These are phyloP conservation scores for Pogoniulus pusillus DNA, from an alignment of 2,797 vertebrate genomes.

Conservation along the genomic window DNA sequence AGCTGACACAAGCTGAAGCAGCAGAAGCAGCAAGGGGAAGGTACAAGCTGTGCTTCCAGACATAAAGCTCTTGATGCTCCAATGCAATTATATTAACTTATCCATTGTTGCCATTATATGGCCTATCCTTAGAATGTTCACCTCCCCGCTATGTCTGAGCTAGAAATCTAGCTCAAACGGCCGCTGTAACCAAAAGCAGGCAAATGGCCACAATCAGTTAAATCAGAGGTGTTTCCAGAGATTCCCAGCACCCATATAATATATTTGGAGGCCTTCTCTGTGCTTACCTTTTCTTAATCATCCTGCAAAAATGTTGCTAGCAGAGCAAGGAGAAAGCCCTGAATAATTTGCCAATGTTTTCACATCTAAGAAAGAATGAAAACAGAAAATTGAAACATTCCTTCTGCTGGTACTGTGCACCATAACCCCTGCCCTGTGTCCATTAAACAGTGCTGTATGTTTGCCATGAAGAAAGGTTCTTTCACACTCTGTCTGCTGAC, in stretches of 20 bases:
- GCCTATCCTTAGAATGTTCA: too few relatives aligned
- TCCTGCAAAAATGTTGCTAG: not conserved
- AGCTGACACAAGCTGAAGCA: too few relatives aligned
- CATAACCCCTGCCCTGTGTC: not conserved
- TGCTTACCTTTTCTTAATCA: not conserved
- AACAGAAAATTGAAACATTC: not conserved
- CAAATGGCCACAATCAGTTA: too few relatives aligned
- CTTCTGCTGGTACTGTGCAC: not conserved
- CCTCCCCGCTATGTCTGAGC: too few relatives aligned
- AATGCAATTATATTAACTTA: too few relatives aligned
- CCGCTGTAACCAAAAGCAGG: too few relatives aligned
- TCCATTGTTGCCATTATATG: too few relatives aligned
- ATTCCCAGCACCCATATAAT: not conserved
- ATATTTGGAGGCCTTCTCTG: not conserved
- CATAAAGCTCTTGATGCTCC: too few relatives aligned
- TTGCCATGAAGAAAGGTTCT: not conserved
- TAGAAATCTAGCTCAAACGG: too few relatives aligned
- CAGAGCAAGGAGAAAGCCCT: not conserved
- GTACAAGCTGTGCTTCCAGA: too few relatives aligned
- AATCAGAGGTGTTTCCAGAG: not conserved
- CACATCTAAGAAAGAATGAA: not conserved
- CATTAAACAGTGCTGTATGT: accelerated
- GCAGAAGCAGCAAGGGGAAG: too few relatives aligned
- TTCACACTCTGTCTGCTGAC: not conserved
- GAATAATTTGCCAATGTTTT: not conserved